A percentile compares a stretch with the other conserved stretches of the same genome.
These are phyloP conservation scores for Pristionchus mayeri DNA, from an alignment of 2,888 invertebrate genomes.

Conservation along the genomic window DNA sequence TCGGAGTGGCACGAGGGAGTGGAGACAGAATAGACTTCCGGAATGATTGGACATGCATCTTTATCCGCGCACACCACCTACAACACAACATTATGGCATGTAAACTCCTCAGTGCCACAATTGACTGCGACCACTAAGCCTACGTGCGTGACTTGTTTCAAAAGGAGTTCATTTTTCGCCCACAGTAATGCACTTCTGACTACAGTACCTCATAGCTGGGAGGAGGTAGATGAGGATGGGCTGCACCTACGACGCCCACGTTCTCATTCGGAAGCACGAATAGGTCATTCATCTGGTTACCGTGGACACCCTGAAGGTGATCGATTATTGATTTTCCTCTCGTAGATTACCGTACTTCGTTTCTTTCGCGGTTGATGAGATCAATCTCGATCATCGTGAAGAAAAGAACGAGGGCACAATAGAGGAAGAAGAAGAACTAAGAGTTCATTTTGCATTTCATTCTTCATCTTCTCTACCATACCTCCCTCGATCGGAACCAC, in stretches of 20 bases:
- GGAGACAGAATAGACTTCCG: not conserved
- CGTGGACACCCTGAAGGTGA: not conserved
- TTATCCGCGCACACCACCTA: not conserved
- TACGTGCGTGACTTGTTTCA: too few relatives aligned
- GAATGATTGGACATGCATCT: not conserved
- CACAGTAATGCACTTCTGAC: not conserved
- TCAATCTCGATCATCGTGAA: not conserved
- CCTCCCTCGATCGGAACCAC: slow-evolving; percentile 15
- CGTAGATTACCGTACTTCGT: not conserved
- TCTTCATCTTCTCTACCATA: not conserved
- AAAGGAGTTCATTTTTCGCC: too few relatives aligned
- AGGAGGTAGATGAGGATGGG: not conserved
- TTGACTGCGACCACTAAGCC: too few relatives aligned
- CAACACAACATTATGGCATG: too few relatives aligned
- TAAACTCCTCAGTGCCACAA: too few relatives aligned
- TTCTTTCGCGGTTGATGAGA: not conserved
- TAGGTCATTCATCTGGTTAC: not conserved
- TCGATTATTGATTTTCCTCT: not conserved
- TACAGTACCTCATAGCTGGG: slow-evolving; percentile 27
- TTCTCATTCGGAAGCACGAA: not conserved
- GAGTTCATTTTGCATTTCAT: not conserved
- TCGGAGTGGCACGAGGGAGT: not conserved
- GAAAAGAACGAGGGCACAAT: not conserved
- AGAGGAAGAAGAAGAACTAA: slow-evolving; percentile 11
- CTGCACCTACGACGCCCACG: slow-evolving; percentile 3